These are phyloP conservation scores for Haliaeetus leucogaster DNA, from an alignment of 2,113 vertebrate species.

Conservation along the genomic window DNA sequence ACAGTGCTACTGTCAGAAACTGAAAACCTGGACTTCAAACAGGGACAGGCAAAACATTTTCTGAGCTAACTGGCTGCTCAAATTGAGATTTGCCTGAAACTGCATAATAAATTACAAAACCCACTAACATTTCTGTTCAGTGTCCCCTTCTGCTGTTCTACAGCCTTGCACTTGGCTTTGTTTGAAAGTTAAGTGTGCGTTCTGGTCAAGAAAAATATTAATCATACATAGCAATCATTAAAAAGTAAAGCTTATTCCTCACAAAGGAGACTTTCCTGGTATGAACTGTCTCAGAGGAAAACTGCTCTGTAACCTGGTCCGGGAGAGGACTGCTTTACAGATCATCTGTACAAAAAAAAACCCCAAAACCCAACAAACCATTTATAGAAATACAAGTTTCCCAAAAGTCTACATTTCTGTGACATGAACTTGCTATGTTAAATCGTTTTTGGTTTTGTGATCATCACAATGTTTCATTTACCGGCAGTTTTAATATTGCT, in stretches of 20 bases:
- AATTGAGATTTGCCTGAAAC: neutral
- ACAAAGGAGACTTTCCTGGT: neutral
- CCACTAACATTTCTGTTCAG: neutral
- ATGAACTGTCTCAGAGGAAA: neutral
- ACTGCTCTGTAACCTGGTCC: neutral
- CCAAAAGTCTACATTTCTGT: neutral
- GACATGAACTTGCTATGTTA: neutral
- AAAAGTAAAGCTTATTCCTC: neutral
- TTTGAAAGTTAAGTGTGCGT: neutral
- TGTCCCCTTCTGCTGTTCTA: neutral
- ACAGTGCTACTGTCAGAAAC: neutral
- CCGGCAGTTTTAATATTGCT: neutral
- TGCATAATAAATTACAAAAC: neutral
- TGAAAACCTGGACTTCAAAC: neutral
- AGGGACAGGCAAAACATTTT: neutral
- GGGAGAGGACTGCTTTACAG: neutral
- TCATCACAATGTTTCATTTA: neutral
- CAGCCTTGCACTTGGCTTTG: neutral
- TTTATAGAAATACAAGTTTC: neutral
- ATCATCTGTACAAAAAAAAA: neutral
- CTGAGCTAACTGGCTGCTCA: neutral
- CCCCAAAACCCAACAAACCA: neutral
- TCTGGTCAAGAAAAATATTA: constrained; percentile 44
- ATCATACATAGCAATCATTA: constrained; percentile 41
- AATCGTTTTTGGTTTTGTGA: neutral